Conservation (phyloP, 2,888 invertebrate species). For the Nomada fabriciana region DNA sequence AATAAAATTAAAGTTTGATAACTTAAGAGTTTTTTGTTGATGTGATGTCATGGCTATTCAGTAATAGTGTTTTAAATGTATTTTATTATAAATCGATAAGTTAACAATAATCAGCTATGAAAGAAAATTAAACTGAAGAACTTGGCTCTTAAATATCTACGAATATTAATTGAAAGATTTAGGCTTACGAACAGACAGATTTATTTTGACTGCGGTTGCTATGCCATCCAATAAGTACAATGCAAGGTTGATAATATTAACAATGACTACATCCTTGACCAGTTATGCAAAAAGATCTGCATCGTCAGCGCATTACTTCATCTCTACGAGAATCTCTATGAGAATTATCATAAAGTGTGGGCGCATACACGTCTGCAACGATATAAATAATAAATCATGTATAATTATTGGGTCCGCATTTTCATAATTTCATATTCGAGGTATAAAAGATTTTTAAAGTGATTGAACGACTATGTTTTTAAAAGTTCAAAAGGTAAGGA, state of each 20-base stretch:
- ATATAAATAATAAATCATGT: not conserved
- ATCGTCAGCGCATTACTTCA: conserved; percentile 39
- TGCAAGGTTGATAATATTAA: not conserved
- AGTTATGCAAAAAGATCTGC: conserved; percentile 16
- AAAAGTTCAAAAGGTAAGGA: not conserved
- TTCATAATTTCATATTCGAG: not conserved
- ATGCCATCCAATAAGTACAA: not conserved
- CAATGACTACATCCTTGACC: conserved; percentile 38
- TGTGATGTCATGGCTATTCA: too few relatives aligned
- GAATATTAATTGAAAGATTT: not conserved
- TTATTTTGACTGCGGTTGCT: not conserved
- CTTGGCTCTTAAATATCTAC: not conserved
- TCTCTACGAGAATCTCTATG: conserved; percentile 19
- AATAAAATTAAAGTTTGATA: too few relatives aligned
- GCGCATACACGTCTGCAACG: conserved; percentile 22
- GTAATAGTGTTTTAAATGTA: too few relatives aligned
- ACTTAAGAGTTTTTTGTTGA: too few relatives aligned
- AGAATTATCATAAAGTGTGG: conserved; percentile 54
- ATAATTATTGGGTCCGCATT: too few relatives aligned
- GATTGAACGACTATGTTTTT: not conserved
- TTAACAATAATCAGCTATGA: too few relatives aligned
- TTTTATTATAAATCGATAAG: too few relatives aligned
- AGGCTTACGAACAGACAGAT: not conserved
- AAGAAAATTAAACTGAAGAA: too few relatives aligned
- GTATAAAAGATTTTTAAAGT: not conserved